Base-by-base conservation (phyloP, 2,113 vertebrate genomes). In the Hystrix cristata region DNA sequence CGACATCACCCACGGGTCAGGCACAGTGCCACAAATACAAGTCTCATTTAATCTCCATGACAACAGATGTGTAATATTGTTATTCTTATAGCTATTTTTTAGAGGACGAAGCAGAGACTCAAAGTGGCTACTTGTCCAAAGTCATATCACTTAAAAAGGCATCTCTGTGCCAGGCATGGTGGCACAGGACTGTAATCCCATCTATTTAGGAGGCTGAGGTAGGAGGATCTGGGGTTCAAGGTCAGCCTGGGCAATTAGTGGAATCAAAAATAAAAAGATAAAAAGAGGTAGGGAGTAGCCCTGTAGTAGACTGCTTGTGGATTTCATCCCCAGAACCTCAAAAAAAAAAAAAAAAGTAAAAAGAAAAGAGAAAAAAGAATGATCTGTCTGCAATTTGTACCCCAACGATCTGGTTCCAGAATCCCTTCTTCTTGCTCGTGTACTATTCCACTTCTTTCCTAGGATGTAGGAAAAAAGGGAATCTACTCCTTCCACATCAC, bases 81-180 rank as follows among this genome's bases (percentile, higher is more conserved):
- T 29, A 12, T 9, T 59, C 25, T 18, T 23, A 34, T 1, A 34
- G 27, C 76, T 55, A 0, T 55, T 78, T 64, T 8, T 29, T 0
- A 48, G 65, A 57, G 21, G 51, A 53, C 31, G n/a, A 83, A 59
- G 76, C 43, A n/a, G 87, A 86, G 79, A 53, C 29, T 46, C 51
- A 2, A 0, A 27, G 53, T 43, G 13, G 43, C 59, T 14, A 27
- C n/a, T 21, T 27, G 48, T 16, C 29, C 25, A 13, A 46, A 76
- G 27, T 23, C 55, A 59, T 29, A 9, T 3, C 0, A 0, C 27
- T 2, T 21, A 9, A 3, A 72, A 34, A 81, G 25, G 82, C 0
- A 0, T 29, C 19, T 79, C 29, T 29, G 46, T 21, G 29, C 76
- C 48, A 79, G 46, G 48, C 29, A 34, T 79, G 48, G 25, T 79